These are phyloP conservation scores for Nomia melanderi DNA, from an alignment of 1,140 invertebrate genomes.

Conservation along the genomic window DNA sequence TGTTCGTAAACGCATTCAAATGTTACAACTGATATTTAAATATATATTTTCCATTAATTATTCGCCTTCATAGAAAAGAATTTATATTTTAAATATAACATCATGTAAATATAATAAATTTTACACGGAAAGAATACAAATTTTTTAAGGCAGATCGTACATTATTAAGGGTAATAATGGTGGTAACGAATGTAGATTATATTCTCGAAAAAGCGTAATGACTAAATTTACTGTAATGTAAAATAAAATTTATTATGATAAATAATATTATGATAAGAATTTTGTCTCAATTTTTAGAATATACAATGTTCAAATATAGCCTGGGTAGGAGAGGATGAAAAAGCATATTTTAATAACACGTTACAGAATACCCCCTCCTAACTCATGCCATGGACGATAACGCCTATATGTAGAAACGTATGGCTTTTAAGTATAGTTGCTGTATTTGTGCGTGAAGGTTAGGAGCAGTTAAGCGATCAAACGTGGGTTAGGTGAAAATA, in stretches of 20 bases:
- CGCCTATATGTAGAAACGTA: constrained; percentile 43
- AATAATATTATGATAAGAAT: too few species aligned
- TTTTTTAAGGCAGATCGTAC: background rate
- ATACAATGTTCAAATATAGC: background rate
- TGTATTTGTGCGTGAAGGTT: constrained; percentile 36
- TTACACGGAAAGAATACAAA: background rate
- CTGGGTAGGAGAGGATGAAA: background rate
- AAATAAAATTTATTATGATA: background rate
- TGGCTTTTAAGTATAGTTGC: constrained; percentile 36
- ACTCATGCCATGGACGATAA: constrained; percentile 14
- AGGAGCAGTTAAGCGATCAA: constrained; percentile 35
- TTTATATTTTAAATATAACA: background rate
- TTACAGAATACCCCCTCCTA: constrained; percentile 6
- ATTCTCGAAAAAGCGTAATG: background rate
- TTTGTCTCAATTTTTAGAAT: background rate
- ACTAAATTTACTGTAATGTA: background rate
- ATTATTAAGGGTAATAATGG: background rate
- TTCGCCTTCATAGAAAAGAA: too few species aligned
- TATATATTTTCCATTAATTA: background rate
- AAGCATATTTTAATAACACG: background rate
- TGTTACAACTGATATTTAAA: background rate
- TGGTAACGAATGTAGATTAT: background rate
- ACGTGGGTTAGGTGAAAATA: constrained; percentile 45
- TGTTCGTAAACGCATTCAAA: constrained; percentile 16
- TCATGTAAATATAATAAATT: background rate